These are phyloP conservation scores for Eulemur rufifrons DNA, from an alignment of 2,113 vertebrate genomes.

Conservation along the genomic window DNA sequence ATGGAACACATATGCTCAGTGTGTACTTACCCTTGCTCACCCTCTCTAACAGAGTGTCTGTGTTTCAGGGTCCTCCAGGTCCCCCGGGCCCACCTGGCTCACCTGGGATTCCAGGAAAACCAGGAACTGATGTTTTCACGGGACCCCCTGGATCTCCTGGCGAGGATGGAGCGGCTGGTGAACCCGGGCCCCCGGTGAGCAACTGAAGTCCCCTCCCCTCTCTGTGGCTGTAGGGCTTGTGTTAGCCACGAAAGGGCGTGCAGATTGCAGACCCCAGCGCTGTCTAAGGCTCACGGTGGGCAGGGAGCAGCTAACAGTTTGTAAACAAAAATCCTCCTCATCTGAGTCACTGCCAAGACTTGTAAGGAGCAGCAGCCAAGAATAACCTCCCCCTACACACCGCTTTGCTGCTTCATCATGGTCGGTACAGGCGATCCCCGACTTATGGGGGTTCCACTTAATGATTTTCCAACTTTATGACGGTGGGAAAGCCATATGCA, in stretches of 20 bases:
- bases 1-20: not conserved
- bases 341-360: not conserved
- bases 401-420: not conserved
- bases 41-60: constrained; percentile 46
- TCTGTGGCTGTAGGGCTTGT: not conserved
- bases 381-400: not conserved
- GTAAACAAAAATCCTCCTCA: not conserved
- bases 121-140: constrained; percentile 81
- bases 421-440: not conserved
- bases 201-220: not conserved
- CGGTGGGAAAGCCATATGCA: not conserved
- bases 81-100: constrained; percentile 87
- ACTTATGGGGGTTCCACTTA: not conserved
- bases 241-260: not conserved
- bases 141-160: constrained; percentile 87
- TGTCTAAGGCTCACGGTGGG: fast-evolving
- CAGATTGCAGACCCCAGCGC: not conserved
- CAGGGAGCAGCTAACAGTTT: not conserved
- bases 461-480: not conserved
- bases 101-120: constrained; percentile 86
- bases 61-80: constrained; percentile 88
- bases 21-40: not conserved
- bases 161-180: constrained; percentile 86
- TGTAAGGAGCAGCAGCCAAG: not conserved
- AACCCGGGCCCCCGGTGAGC: constrained; percentile 89